Evolutionary conservation across 2,888 invertebrate species (phyloP).

Genomic region (Lasioglossum marginatum): DNA sequence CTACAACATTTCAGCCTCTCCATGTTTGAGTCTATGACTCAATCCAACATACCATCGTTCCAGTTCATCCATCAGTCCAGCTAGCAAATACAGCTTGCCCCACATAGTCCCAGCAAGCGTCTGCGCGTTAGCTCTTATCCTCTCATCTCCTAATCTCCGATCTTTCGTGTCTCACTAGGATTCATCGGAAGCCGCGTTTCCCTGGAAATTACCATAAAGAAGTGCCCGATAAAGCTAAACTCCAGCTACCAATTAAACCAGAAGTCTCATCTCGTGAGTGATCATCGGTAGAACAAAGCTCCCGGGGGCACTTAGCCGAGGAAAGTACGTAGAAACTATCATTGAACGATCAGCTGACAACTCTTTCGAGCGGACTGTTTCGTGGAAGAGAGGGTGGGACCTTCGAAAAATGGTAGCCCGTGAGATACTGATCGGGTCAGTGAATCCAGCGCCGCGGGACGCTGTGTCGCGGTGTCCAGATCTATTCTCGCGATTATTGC

Average conservation of each 20-base stretch:
- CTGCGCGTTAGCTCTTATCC: background rate
- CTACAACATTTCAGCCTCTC: background rate
- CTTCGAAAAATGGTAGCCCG: slow-evolving; percentile 40
- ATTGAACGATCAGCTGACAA: slow-evolving; percentile 5
- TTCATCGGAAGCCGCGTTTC: slow-evolving; percentile 5
- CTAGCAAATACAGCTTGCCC: background rate
- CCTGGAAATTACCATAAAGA: background rate
- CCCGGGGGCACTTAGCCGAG: background rate
- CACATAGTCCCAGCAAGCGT: background rate
- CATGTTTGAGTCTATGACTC: background rate
- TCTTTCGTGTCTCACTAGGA: background rate
- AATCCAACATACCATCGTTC: background rate
- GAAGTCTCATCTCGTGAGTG: background rate
- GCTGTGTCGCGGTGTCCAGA: slow-evolving; percentile 52
- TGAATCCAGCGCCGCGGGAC: slow-evolving; percentile 52
- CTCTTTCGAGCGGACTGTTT: slow-evolving; percentile 4
- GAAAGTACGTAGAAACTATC: background rate
- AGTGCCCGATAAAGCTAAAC: background rate
- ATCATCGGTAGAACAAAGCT: background rate
- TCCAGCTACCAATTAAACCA: slow-evolving; percentile 12
- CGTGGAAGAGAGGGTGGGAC: slow-evolving; percentile 14
- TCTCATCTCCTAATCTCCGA: background rate
- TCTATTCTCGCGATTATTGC: slow-evolving; percentile 59
- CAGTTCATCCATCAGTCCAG: background rate
- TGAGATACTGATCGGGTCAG: slow-evolving; percentile 56